Percentiles rank a stretch among this genome's conserved stretches.
phyloP scores from a whole-genome alignment of 2,888 invertebrate genomes.

The Oasisia sp. region DNA sequence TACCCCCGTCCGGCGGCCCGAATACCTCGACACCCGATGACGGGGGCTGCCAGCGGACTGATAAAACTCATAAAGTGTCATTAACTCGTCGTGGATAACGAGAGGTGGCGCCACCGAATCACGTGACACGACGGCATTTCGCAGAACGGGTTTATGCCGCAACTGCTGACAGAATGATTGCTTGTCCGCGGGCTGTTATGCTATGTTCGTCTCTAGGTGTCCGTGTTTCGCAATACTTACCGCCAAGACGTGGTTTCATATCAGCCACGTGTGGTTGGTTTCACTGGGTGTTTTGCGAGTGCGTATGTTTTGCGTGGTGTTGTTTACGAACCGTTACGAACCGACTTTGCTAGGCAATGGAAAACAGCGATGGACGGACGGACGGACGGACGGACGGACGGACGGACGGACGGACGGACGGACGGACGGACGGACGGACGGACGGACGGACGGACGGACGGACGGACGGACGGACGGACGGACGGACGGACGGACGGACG shows the following conservation, averaged over 20 bases:
- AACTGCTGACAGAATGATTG: background rate
- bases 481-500: no score
- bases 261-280: background rate
- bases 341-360: no score
- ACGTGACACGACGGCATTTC: background rate
- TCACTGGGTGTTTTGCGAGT: background rate
- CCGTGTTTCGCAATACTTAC: background rate
- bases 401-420: background rate
- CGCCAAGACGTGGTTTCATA: background rate
- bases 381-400: conserved; percentile 30
- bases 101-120: conserved; percentile 13
- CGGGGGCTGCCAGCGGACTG: background rate
- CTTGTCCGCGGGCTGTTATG: background rate
- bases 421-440: no score
- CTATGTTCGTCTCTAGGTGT: background rate
- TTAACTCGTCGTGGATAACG: conserved; percentile 12
- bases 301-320: no score
- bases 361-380: conserved; percentile 23
- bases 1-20: background rate
- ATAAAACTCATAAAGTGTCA: background rate
- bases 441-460: no score
- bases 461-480: no score
- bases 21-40: conserved; percentile 11
- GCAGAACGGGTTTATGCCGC: background rate
- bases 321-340: no score